Percentiles rank a stretch among this genome's conserved stretches.
Evolutionary conservation across 2,113 vertebrate genomes (phyloP).

Genomic region (Psettodes erumei): DNA sequence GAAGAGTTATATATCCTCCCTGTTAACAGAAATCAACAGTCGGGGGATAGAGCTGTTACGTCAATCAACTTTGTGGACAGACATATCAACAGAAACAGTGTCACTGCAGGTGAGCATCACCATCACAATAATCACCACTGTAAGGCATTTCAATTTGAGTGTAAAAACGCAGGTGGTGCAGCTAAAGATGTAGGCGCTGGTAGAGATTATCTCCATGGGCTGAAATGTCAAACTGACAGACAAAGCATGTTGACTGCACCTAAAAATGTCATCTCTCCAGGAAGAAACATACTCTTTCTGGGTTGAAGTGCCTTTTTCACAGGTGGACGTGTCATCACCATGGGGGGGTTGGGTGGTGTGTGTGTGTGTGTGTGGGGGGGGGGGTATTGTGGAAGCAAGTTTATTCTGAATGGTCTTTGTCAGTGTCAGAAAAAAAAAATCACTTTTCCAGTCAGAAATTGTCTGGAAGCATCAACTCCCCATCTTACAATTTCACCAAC

Average conservation of each 20-base stretch:
- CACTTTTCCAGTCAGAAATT: not conserved
- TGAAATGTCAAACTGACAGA: conserved; percentile 7
- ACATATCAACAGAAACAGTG: conserved; percentile 9
- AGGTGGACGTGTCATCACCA: not conserved
- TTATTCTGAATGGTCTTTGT: not conserved
- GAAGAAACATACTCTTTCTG: not conserved
- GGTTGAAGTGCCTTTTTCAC: not conserved
- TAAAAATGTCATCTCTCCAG: conserved; percentile 4
- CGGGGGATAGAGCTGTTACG: not conserved
- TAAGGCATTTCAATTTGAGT: not conserved
- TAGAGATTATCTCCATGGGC: conserved; percentile 13
- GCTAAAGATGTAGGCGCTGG: not conserved
- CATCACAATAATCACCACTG: not conserved
- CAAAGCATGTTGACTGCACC: conserved; percentile 3
- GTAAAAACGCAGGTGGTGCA: not conserved
- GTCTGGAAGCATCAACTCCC: not conserved
- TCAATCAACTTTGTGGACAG: not conserved
- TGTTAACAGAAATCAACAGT: not conserved
- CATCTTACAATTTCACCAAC: not conserved
- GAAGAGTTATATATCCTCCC: not conserved
- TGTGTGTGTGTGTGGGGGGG: no score
- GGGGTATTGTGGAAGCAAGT: not conserved
- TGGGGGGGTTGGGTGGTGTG: no score
- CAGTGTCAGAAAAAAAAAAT: not conserved
- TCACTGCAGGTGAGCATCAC: not conserved